phyloP scores from a whole-genome alignment of 2,888 invertebrate genomes.

The Habroteleia sp. region DNA sequence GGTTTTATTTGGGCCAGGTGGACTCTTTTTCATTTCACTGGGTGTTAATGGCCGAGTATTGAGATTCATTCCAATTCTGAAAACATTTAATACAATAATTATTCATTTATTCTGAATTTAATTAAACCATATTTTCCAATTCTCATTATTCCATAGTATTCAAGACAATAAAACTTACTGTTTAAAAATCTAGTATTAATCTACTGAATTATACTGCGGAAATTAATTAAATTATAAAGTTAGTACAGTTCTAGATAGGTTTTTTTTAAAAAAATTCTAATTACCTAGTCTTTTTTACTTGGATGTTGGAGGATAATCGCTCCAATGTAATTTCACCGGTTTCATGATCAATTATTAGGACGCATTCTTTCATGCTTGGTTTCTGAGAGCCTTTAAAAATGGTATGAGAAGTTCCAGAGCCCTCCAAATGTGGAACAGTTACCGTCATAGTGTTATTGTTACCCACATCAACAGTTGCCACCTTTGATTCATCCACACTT shows the following conservation, averaged over 20 bases:
- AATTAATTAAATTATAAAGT: no score
- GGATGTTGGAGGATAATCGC: constrained; percentile 94
- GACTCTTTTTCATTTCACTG: constrained; percentile 34
- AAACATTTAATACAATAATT: not conserved
- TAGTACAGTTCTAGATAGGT: no score
- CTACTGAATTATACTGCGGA: no score
- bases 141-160: no score
- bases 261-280: no score
- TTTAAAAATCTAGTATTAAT: no score
- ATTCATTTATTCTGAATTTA: no score
- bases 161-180: no score
- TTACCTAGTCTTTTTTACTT: constrained; percentile 94
- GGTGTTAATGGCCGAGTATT: constrained; percentile 9
- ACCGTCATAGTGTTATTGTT: constrained; percentile 95
- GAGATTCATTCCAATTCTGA: constrained; percentile 19
- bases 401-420: constrained; percentile 94
- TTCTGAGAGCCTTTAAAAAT: constrained; percentile 97
- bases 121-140: no score
- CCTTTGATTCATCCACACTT: constrained; percentile 96
- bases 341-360: constrained; percentile 94
- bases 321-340: constrained; percentile 97
- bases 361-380: constrained; percentile 96
- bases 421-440: constrained; percentile 96
- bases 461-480: constrained; percentile 94
- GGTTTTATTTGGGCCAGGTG: constrained; percentile 17